Evolutionary conservation across 2,113 vertebrate genomes (phyloP).

Genomic region (Paratilapia polleni): DNA sequence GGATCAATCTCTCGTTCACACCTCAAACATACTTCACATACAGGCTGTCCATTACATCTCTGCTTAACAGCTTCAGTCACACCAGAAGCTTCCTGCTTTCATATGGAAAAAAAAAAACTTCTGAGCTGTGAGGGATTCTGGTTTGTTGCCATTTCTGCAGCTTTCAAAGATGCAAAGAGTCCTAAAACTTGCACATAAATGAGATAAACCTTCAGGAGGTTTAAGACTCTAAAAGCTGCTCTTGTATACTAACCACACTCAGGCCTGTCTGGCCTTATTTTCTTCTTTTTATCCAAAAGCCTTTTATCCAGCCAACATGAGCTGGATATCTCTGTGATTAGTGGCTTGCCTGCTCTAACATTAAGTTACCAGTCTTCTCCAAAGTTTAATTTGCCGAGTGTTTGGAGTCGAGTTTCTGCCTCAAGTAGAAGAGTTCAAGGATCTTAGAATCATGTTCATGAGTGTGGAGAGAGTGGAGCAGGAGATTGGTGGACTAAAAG

Average conservation of each 20-base stretch:
- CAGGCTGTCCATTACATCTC: neutral
- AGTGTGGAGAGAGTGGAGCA: neutral
- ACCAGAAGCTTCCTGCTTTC: neutral
- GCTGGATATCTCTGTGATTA: too few species aligned
- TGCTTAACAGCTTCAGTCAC: neutral
- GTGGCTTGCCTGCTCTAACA: too few species aligned
- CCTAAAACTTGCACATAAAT: neutral
- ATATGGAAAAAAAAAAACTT: neutral
- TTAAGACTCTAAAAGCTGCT: neutral
- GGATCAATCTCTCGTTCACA: neutral
- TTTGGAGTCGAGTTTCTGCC: neutral
- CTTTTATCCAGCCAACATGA: too few species aligned
- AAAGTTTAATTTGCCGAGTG: too few species aligned
- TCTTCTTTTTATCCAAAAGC: too few species aligned
- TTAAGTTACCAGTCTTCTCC: neutral
- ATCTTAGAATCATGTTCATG: neutral
- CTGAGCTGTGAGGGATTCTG: neutral
- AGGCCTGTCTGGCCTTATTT: too few species aligned
- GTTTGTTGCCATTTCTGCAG: neutral
- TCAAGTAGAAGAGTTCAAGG: neutral
- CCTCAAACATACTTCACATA: neutral
- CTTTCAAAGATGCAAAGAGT: neutral
- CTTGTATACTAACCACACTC: neutral
- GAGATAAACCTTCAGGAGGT: neutral
- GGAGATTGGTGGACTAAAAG: too few species aligned